Base-by-base conservation (phyloP, 2,888 invertebrate species). In the Agriopis leucophaearia region DNA sequence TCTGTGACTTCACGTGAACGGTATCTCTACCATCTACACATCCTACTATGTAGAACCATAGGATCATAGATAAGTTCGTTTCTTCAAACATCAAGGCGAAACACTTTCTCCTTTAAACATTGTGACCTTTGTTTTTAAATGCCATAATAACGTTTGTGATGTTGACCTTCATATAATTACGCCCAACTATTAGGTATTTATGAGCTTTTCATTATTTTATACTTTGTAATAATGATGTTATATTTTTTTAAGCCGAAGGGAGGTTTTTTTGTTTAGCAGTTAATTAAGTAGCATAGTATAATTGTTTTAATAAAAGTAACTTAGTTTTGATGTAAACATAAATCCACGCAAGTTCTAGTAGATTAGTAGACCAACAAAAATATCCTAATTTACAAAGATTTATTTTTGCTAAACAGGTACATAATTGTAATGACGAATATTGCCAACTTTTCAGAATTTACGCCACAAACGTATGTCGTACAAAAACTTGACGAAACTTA, bases 31-130 rank as follows among this genome's bases (percentile, higher is more conserved):
- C 44, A 36, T 16, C n/a, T 36, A 61, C 51, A 64, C 61, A 57
- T 58, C 55, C n/a, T 55, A 42, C 15, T 59, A 55, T 18, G 64
- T 62, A 27, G 65, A 59, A 67, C 68, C 50, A 55, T 42, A 54
- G n/a, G 12, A 36, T 64, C 73, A 35, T 60, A 70, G 71, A 79
- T 70, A 60, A 70, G 72, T 67, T 68, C 72, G 71, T 73, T 71
- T 73, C 66, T 73, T 69, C 62, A 69, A 42, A 48, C 48, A 35
- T 69, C 55, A 72, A 69, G 64, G 64, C 67, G n/a, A 8, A 65
- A 57, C 36, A 73, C 77, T 78, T 78, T 78, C 76, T 76, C 74
- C 73, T 76, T 74, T 40, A n/a, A 61, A 45, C 54, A 40, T 55
- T 50, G 62, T 69, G 56, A 69, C 68, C 68, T 69, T 69, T 64